Evolutionary conservation across 1,140 invertebrate species (phyloP).

Genomic region (Limonius californicus): DNA sequence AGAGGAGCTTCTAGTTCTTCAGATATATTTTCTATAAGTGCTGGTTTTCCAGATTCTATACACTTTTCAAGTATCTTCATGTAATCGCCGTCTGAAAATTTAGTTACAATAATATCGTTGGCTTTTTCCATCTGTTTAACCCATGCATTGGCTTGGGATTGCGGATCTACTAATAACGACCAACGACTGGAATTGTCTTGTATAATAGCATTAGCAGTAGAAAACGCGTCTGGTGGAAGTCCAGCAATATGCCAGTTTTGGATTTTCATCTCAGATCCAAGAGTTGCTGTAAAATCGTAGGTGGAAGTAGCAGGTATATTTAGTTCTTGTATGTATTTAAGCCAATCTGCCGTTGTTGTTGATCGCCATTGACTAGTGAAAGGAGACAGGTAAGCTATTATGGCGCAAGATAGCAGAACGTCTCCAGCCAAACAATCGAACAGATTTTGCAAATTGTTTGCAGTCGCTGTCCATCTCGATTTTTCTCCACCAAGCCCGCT

Average conservation of each 20-base stretch:
- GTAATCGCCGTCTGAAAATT: conserved; percentile 77
- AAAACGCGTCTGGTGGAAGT: conserved; percentile 83
- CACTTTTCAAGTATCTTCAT: conserved; percentile 79
- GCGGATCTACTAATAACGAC: conserved; percentile 86
- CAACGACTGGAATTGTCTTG: conserved; percentile 74
- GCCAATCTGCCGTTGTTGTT: conserved; percentile 66
- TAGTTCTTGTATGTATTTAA: conserved; percentile 57
- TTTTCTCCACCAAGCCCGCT: conserved; percentile 88
- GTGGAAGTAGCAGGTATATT: conserved; percentile 73
- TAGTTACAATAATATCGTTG: conserved; percentile 74
- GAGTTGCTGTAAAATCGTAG: conserved; percentile 68
- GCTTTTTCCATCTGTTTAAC: conserved; percentile 86
- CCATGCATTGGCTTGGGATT: conserved; percentile 88
- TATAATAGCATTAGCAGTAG: conserved; percentile 88
- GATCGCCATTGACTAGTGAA: conserved; percentile 69
- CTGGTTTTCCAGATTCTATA: conserved; percentile 79
- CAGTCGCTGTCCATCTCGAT: conserved; percentile 75
- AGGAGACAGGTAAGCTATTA: conserved; percentile 85
- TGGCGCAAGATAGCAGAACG: conserved; percentile 80
- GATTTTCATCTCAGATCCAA: conserved; percentile 84
- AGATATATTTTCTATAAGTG: conserved; percentile 78
- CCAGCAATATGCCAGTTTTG: conserved; percentile 86
- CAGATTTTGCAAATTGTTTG: conserved; percentile 67
- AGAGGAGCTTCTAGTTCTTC: conserved; percentile 82
- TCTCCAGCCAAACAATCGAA: conserved; percentile 84